phyloP scores from a whole-genome alignment of 2,888 invertebrate species.

The Pachliopta kotzebuea region DNA sequence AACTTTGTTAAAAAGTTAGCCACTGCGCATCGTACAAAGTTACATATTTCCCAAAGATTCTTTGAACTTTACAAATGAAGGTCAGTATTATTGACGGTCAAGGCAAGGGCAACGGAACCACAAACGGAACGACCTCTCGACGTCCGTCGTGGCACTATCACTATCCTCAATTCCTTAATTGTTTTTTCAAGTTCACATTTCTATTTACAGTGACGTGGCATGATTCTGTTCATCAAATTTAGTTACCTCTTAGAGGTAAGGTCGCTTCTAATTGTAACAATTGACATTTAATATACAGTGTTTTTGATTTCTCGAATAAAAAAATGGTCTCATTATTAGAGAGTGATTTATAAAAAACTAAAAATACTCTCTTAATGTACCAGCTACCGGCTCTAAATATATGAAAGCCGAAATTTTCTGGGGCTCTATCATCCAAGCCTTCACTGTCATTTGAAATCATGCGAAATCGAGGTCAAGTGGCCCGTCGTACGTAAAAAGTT shows the following conservation, averaged over 20 bases:
- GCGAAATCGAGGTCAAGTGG: too few species aligned
- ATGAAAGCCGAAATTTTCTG: too few species aligned
- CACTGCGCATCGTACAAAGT: too few species aligned
- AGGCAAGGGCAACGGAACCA: conserved; percentile 8
- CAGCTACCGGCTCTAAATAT: too few species aligned
- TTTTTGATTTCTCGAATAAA: conserved; percentile 5
- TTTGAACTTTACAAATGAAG: conserved; percentile 7
- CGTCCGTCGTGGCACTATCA: conserved; percentile 1
- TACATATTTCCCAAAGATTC: not conserved
- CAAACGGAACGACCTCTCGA: conserved; percentile 16
- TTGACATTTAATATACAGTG: not conserved
- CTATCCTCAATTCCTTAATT: conserved; percentile 27
- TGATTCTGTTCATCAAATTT: not conserved
- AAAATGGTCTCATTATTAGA: conserved; percentile 1
- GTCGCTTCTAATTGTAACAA: conserved; percentile 7
- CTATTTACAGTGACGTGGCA: conserved; percentile 18
- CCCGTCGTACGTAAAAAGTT: too few species aligned
- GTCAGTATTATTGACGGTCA: conserved; percentile 20
- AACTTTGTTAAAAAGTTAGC: too few species aligned
- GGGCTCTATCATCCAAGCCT: too few species aligned
- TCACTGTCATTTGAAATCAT: too few species aligned
- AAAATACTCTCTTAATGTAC: not conserved
- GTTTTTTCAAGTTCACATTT: conserved; percentile 23
- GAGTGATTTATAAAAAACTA: not conserved
- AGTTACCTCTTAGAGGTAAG: conserved; percentile 4